Evolutionary conservation across 2,113 vertebrate species (phyloP).

Genomic region (Psophia crepitans): DNA sequence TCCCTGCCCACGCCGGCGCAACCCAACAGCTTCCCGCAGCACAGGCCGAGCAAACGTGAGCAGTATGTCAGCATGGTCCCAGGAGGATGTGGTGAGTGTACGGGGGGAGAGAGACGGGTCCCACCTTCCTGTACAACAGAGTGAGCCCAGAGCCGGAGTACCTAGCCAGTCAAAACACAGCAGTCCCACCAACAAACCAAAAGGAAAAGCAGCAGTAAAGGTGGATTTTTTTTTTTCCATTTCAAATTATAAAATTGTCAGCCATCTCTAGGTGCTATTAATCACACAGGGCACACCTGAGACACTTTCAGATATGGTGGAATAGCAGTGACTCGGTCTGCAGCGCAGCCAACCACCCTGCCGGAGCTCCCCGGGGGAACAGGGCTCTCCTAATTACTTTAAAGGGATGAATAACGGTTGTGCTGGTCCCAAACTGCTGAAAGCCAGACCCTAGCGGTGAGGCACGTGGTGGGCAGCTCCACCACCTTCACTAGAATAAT

Average conservation of each 20-base stretch:
- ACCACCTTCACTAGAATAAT: not conserved
- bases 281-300: not conserved
- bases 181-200: not conserved
- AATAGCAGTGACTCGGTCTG: rapidly evolving
- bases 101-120: not conserved
- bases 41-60: not conserved
- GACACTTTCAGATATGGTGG: not conserved
- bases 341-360: not conserved
- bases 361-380: not conserved
- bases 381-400: not conserved
- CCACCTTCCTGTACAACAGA: not conserved
- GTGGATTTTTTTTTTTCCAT: not conserved
- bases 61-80: not conserved
- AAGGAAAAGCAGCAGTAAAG: not conserved
- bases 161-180: not conserved
- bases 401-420: not conserved
- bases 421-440: not conserved
- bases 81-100: rapidly evolving
- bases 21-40: not conserved
- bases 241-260: not conserved
- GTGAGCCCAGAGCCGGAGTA: not conserved
- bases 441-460: not conserved
- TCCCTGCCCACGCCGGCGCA: not conserved
- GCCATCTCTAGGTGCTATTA: not conserved
- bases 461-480: not conserved